Evolutionary conservation across 2,113 vertebrate species (phyloP), one percentile per base, ranked within the genome.

Genomic region (Gallinago paraguaiae): DNA sequence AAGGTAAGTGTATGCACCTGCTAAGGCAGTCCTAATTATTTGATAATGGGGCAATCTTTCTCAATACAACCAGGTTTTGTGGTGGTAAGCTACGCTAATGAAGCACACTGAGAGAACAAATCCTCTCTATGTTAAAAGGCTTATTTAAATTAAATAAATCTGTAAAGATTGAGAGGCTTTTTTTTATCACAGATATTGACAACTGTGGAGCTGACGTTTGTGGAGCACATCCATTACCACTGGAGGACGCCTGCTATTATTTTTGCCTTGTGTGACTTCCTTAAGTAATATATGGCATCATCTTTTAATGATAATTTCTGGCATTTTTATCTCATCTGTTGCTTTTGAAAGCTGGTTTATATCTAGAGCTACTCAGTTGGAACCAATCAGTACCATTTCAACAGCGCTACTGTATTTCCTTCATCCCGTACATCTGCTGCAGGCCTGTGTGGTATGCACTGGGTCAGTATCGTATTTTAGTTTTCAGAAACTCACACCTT

Each of bases 1-100:
- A 98, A 99, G 98, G 98, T 99, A 99, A 99, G 98, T 98, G 98
- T 98, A 96, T 98, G 98, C 98, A 99, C 99, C 98, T 99, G 98
- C 99, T 98, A 98, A 98, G 98, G 98, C 97, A 98, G 98, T 97
- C 98, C 98, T 98, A 99, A 99, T 98, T 98, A 98, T 98, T 98
- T 98, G 98, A 98, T 98, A 98, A 98, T 98, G 98, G 98, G 94
- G 98, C 97, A 98, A 98, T 98, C 97, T 98, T 98, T 98, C 98
- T 98, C 98, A 98, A 98, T 98, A 97, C 97, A 98, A 98, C 96
- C 97, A 97, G 97, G 97, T 98, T 98, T 97, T 97, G 97, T 97
- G 96, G 96, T 97, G 96, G 95, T 98, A 97, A 98, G 97, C 97
- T 97, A 92, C 96, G 93, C 97, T 98, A 98, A 98, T 98, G 98